Evolutionary conservation across 2,797 vertebrate species (phyloP), one percentile per base, ranked within the genome.

Genomic region (Odontamblyopus lacepedii): DNA sequence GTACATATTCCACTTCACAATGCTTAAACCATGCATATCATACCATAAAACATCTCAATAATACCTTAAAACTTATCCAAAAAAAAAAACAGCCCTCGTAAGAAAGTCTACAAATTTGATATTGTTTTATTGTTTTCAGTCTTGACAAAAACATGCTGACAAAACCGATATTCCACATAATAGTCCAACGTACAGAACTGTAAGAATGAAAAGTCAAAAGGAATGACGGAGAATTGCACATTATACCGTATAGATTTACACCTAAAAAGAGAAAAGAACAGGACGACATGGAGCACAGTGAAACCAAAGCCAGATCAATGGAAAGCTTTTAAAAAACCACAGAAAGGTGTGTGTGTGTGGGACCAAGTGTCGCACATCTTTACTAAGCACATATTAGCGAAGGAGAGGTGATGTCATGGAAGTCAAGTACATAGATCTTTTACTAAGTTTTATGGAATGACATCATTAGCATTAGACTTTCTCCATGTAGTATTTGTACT

Each of bases 251-350:
- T 30, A 60, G 13, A 71, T 61, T 29, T 9, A 26, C 51, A 38
- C 12, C 65, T 32, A 29, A 48, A 67, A 74, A 55, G n/a, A 62
- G 62, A 59, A 70, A 68, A 57, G 44, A 72, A 76, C 32, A 29
- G 63, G 35, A 41, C 63, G 32, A 27, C 18, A 70, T 48, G 41
- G 32, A 30, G 6, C 23, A 61, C 72, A 48, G 16, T 48, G 79
- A 83, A 78, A 82, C 29, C 69, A 59, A 77, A 78, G 71, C 62
- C 32, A 64, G 23, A 83, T 79, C 72, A 69, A 77, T 83, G 57
- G n/a, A 74, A 78, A 77, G 80, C 77, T 80, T 78, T 85, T 79
- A 64, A 1, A 80, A 56, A 85, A 80, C 84, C 79, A 69, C 82
- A 86, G 63, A 69, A 72, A 77, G 67, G 73, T 64, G 51, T 62